Percentiles rank a stretch among this genome's conserved stretches.
Evolutionary conservation across 2,888 invertebrate genomes (phyloP).

Genomic region (Caenorhabditis becei): DNA sequence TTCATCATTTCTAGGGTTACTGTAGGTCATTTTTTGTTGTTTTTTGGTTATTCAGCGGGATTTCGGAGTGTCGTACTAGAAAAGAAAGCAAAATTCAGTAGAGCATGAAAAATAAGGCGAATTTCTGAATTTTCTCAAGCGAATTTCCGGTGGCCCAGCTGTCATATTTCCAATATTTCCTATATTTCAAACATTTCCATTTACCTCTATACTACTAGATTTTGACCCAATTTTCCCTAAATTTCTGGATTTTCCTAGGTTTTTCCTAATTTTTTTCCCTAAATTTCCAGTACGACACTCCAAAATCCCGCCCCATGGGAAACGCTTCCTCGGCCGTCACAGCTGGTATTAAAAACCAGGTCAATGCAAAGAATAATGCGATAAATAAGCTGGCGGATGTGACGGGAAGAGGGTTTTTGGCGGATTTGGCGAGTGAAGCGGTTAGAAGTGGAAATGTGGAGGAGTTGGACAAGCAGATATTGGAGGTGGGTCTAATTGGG

Average conservation of each 20-base stretch:
- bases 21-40: too few relatives aligned
- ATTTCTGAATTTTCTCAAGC: neutral
- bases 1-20: too few relatives aligned
- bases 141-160: neutral
- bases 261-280: neutral
- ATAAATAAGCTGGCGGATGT: slow-evolving; percentile 76
- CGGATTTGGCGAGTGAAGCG: slow-evolving; percentile 73
- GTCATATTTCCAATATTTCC: too few relatives aligned
- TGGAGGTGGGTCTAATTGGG: slow-evolving; percentile 58
- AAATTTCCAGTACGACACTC: too few relatives aligned
- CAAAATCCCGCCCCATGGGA: too few relatives aligned
- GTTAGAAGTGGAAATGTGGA: slow-evolving; percentile 66
- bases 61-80: too few relatives aligned
- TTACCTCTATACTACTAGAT: too few relatives aligned
- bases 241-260: too few relatives aligned
- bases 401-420: slow-evolving; percentile 73
- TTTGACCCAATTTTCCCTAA: too few relatives aligned
- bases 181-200: too few relatives aligned
- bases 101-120: neutral
- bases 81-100: neutral
- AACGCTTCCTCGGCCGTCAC: slow-evolving; percentile 78
- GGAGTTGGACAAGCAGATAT: slow-evolving; percentile 69
- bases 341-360: slow-evolving; percentile 78
- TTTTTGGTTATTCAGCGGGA: too few relatives aligned
- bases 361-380: slow-evolving; percentile 72